Percentiles rank a stretch among this genome's conserved stretches.
phyloP scores from a whole-genome alignment of 2,888 invertebrate genomes.

The Macaria liturata region DNA sequence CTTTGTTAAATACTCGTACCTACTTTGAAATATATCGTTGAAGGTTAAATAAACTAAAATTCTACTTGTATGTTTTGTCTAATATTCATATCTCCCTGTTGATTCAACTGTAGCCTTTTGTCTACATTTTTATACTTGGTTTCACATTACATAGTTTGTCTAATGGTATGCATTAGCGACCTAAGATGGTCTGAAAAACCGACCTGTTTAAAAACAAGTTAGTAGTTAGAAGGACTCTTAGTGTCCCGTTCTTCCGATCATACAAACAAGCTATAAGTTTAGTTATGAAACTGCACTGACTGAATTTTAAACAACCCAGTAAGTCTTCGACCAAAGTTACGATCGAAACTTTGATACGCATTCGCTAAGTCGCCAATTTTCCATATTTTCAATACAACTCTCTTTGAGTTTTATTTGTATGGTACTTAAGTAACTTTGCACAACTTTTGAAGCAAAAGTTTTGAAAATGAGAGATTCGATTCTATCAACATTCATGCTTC shows the following conservation, averaged over 20 bases:
- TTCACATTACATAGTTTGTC: no score
- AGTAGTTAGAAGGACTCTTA: no score
- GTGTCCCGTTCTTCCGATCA: not conserved
- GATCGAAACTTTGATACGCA: slow-evolving; percentile 45
- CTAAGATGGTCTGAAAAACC: no score
- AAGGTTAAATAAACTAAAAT: no score
- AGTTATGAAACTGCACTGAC: slow-evolving; percentile 28
- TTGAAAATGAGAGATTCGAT: slow-evolving; percentile 50
- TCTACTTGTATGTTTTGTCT: no score
- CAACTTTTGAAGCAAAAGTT: slow-evolving; percentile 58
- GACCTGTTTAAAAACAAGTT: no score
- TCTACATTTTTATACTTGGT: no score
- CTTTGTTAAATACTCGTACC: no score
- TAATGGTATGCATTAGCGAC: no score
- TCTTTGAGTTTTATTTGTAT: slow-evolving; percentile 56
- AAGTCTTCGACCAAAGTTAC: slow-evolving; percentile 45
- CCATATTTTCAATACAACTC: slow-evolving; percentile 62
- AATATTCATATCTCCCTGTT: no score
- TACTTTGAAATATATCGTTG: no score
- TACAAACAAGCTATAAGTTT: slow-evolving; percentile 12
- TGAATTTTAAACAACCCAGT: slow-evolving; percentile 41
- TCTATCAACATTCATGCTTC: slow-evolving; percentile 48
- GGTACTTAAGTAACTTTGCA: slow-evolving; percentile 50
- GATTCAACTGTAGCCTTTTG: no score
- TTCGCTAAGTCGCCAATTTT: slow-evolving; percentile 49